phyloP scores from a whole-genome alignment of 2,113 vertebrate genomes.

The Lasiurus cinereus region DNA sequence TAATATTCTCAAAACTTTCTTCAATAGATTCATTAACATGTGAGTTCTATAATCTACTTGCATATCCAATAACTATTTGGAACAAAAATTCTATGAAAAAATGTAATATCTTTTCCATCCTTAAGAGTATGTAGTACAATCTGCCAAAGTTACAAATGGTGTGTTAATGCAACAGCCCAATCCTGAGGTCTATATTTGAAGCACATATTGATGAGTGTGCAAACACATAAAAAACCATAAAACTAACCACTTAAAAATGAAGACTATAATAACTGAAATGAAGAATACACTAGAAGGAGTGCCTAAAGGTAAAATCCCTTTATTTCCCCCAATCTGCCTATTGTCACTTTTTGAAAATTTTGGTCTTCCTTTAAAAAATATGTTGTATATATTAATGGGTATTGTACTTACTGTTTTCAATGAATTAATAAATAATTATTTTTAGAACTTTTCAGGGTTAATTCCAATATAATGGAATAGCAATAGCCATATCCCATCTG shows the following conservation, averaged over 20 bases:
- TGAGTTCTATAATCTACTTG: neutral
- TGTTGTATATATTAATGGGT: neutral
- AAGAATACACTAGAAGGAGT: too few relatives aligned
- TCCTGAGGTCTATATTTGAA: too few relatives aligned
- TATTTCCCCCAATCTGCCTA: neutral
- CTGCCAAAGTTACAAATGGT: neutral
- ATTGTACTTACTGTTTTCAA: neutral
- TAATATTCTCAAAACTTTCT: neutral
- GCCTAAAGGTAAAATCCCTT: too few relatives aligned
- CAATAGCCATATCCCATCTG: neutral
- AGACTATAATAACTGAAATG: too few relatives aligned
- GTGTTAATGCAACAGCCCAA: neutral
- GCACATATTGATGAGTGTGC: neutral
- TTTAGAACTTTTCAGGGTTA: neutral
- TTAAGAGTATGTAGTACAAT: neutral
- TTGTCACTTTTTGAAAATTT: neutral
- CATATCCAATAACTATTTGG: neutral
- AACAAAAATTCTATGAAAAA: conserved; percentile 37
- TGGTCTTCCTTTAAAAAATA: conserved; percentile 8
- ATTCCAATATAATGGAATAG: conserved; percentile 10
- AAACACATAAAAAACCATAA: neutral
- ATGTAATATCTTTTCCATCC: neutral
- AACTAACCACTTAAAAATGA: too few relatives aligned
- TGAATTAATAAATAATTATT: conserved; percentile 13
- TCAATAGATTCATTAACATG: conserved; percentile 32